Percentiles rank a stretch among this genome's conserved stretches.
Evolutionary conservation across 2,113 vertebrate genomes (phyloP).

Genomic region (Camelus bactrianus): DNA sequence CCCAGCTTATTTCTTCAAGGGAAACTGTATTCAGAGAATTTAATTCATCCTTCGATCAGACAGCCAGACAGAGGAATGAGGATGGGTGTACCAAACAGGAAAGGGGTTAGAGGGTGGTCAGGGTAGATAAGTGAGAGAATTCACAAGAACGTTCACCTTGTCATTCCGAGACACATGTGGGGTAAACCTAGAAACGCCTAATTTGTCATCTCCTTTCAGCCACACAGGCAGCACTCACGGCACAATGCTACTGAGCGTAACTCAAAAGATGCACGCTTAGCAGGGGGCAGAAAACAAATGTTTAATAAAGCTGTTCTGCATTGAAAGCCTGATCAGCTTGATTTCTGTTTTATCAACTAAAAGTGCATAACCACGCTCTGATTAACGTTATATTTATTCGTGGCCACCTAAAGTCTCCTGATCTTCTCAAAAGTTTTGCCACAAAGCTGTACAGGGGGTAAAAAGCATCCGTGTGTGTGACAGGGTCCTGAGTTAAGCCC

Average conservation of each 20-base stretch:
- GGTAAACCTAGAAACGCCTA: background rate
- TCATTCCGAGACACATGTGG: background rate
- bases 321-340: background rate
- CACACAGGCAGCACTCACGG: background rate
- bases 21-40: background rate
- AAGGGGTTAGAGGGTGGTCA: background rate
- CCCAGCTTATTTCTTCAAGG: background rate
- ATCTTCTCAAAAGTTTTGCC: slow-evolving; percentile 22
- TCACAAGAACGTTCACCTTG: background rate
- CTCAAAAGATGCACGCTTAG: background rate
- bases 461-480: background rate
- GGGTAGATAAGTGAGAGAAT: background rate
- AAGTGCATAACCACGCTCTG: background rate
- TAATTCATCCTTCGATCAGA: background rate
- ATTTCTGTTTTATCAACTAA: slow-evolving; percentile 35
- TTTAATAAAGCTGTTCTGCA: background rate
- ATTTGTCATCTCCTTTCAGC: accelerated
- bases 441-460: background rate
- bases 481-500: background rate
- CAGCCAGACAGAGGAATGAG: background rate
- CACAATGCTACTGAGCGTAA: background rate
- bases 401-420: background rate
- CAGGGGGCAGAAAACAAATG: background rate
- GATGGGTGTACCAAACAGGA: background rate
- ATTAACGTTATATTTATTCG: background rate